Base-by-base conservation (phyloP, 2,797 vertebrate species). In the Oreonectes daqikongensis region DNA sequence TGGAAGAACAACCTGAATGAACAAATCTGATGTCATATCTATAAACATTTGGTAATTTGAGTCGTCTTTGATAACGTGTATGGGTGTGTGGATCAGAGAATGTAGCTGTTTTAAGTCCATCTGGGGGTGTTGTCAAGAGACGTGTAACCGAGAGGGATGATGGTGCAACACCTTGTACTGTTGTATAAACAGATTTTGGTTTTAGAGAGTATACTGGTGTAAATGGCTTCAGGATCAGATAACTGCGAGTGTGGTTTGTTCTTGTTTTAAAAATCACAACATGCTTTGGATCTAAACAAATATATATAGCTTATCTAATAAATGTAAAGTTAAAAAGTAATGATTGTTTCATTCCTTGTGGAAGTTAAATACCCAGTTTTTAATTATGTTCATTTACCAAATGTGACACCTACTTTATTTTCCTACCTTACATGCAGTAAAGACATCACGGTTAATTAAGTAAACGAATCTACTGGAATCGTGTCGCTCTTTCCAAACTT, bases 1-100 rank as follows among this genome's bases (percentile, higher is more conserved):
- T 66, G 30, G 72, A 66, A 60, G 8, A 80, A 65, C 38, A 12
- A 7, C 30, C 38, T 61, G 28, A 70, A 69, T 73, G 74, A 82
- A 76, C 78, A 81, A 83, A 79, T 84, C 52, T 75, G 78, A 81
- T 84, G 83, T 79, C 78, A 84, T 82, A 82, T 81, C 75, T 64
- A 55, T 75, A 75, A 68, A 63, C 28, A 66, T 68, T 79, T 26
- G 14, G 81, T 79, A 82, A 79, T 82, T 69, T 75, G 61, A 72
- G 46, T 60, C 44, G 48, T 61, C 63, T 82, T 79, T 79, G 72
- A 82, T 63, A 44, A 40, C 2, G 38, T 24, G 53, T 15, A 5
- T 28, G 30, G 44, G n/a, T 64, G 57, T 60, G 71, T 72, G 38
- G 61, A 59, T 46, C 15, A 28, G 30, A 42, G 68, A 48, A 35